Conservation (phyloP, 1,140 invertebrate genomes). For the Caenorhabditis tropicalis region DNA sequence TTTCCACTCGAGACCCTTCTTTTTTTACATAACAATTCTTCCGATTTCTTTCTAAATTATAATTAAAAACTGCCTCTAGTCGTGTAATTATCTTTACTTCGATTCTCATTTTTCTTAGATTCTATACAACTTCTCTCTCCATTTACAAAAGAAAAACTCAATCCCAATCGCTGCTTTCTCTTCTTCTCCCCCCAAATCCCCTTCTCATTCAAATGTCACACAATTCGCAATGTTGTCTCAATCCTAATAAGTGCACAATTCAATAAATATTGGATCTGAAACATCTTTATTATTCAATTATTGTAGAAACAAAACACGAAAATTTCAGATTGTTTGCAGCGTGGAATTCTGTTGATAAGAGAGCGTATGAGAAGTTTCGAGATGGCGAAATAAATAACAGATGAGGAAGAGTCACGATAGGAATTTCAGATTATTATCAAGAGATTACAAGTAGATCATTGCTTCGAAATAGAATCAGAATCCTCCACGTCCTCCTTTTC, state of each 20-base stretch:
- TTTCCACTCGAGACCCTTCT: not conserved
- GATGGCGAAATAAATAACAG: not conserved
- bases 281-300: not conserved
- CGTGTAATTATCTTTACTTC: constrained; percentile 12
- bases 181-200: not conserved
- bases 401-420: not conserved
- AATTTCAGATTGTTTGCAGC: not conserved
- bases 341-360: not conserved
- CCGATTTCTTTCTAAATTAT: not conserved
- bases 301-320: not conserved
- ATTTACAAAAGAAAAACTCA: not conserved
- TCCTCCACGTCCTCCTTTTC: not conserved
- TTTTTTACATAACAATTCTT: not conserved
- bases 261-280: not conserved
- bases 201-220: not conserved
- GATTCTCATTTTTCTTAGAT: constrained; percentile 24
- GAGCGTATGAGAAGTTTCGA: not conserved
- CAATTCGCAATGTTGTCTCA: not conserved
- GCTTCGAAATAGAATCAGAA: not conserved
- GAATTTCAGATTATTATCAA: constrained; percentile 23
- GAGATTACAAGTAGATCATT: not conserved
- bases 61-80: constrained; percentile 19
- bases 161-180: constrained; percentile 22
- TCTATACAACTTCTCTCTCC: not conserved
- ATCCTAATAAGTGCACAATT: not conserved